Conservation (phyloP, 2,113 vertebrate species). For the Macquaria ambigua region DNA sequence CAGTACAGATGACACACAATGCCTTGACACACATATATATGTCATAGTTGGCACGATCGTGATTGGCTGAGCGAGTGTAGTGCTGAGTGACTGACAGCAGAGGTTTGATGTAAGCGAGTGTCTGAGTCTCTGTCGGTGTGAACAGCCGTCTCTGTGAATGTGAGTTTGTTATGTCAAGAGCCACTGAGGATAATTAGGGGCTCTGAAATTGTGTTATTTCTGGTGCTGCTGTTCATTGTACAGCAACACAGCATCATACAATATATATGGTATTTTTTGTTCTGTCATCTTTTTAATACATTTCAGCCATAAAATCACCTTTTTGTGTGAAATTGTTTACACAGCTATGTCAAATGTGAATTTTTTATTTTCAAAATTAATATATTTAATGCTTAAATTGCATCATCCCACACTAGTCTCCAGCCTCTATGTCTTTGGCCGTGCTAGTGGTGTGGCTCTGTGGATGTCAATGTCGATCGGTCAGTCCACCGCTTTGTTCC, state of each 20-base stretch:
- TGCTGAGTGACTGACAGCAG: constrained; percentile 42
- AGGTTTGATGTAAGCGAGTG: constrained; percentile 31
- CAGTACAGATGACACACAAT: constrained; percentile 33
- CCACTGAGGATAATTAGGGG: neutral
- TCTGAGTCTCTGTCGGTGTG: constrained; percentile 15
- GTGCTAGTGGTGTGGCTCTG: too few relatives aligned
- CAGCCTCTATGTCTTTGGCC: too few relatives aligned
- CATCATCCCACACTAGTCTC: too few relatives aligned
- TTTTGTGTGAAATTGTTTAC: too few relatives aligned
- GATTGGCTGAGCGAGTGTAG: constrained; percentile 1
- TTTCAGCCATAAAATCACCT: too few relatives aligned
- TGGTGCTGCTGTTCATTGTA: neutral
- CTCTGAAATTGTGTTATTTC: neutral
- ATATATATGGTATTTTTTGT: neutral
- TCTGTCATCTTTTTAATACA: neutral
- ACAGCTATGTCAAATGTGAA: too few relatives aligned
- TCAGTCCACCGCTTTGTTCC: too few relatives aligned
- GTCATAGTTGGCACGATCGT: neutral
- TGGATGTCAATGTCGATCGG: too few relatives aligned
- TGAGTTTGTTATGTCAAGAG: constrained; percentile 22
- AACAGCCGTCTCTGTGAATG: constrained; percentile 19
- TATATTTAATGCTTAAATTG: too few relatives aligned
- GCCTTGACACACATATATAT: constrained; percentile 47
- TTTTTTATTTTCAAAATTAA: too few relatives aligned
- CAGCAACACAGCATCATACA: neutral